Evolutionary conservation across 2,113 vertebrate species (phyloP), one percentile per base, ranked within the genome.

Genomic region (Anhinga rufa): DNA sequence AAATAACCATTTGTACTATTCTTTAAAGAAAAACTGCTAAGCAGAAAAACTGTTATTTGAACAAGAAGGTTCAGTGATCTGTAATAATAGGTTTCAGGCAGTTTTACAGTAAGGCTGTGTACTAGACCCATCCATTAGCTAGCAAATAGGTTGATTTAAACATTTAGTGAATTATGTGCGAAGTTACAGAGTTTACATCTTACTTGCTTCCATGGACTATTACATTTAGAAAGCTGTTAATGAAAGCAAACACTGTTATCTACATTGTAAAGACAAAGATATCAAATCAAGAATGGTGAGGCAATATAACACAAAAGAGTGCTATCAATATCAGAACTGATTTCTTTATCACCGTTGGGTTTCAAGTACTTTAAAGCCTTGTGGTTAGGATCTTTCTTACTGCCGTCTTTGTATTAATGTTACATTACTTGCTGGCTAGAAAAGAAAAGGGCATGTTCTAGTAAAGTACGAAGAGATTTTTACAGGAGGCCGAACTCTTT

Each of bases 1-100:
- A 97, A 97, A 92, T 97, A 97, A 94, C 70, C 88, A 40, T 94
- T 96, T 97, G 65, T 95, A 87, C 32, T 96, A 78, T 78, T 97
- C 65, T 93, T 68, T 26, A 75, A 84, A 92, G 48, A 89, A 85
- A 76, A 96, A 46, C 12, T 71, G 34, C 77, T 91, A 81, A 92
- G 75, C 20, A 84, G 88, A 76, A 25, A 32, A 26, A 24, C 4
- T 57, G 17, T 89, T 72, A 31, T 36, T 91, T 92, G 75, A 71
- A 82, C 22, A 70, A n/a, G 38, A 69, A 61, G 36, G 11, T 69
- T 91, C 32, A 58, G 46, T 87, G 52, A 38, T 80, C 6, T 85
- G 25, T 85, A 42, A 5, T 55, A 36, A 32, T 10, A 40, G 32
- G 29, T 74, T 77, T 82, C 44, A 71, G 66, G 26, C 6, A 52